Evolutionary conservation across 2,797 vertebrate species (phyloP).

Genomic region (Pseudocheirus occidentalis): DNA sequence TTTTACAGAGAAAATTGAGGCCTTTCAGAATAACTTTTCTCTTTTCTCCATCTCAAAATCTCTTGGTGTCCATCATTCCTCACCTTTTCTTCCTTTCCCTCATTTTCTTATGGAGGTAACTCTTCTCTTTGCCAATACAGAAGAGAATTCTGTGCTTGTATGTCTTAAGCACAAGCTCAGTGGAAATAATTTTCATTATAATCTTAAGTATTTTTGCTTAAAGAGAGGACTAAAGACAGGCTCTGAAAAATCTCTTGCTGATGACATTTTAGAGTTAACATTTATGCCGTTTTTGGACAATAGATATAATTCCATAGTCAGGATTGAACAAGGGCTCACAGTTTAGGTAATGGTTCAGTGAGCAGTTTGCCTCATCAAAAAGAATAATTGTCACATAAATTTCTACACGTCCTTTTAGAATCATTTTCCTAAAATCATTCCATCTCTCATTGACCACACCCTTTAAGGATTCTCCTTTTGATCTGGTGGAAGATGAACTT

Average conservation of each 20-base stretch:
- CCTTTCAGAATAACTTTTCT: not conserved
- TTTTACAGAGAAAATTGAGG: not conserved
- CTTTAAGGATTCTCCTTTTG: not conserved
- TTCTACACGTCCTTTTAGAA: not conserved
- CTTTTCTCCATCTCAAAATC: not conserved
- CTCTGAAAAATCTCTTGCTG: not conserved
- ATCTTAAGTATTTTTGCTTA: not conserved
- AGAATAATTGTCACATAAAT: not conserved
- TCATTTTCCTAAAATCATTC: not conserved
- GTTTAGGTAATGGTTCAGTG: not conserved
- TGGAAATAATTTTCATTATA: not conserved
- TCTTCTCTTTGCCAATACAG: not conserved
- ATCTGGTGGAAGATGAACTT: not conserved
- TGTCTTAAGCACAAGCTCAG: not conserved
- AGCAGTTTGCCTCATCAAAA: not conserved
- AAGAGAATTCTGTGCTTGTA: not conserved
- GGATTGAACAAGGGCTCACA: not conserved
- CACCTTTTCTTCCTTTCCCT: not conserved
- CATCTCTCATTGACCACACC: not conserved
- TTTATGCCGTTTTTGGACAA: not conserved
- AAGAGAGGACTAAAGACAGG: not conserved
- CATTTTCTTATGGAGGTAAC: not conserved
- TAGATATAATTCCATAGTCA: not conserved
- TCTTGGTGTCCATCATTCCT: not conserved
- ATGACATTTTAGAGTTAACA: not conserved